Percentiles rank a stretch among this genome's conserved stretches.
phyloP scores from a whole-genome alignment of 2,888 invertebrate species.

The Epinotia brunnichana region DNA sequence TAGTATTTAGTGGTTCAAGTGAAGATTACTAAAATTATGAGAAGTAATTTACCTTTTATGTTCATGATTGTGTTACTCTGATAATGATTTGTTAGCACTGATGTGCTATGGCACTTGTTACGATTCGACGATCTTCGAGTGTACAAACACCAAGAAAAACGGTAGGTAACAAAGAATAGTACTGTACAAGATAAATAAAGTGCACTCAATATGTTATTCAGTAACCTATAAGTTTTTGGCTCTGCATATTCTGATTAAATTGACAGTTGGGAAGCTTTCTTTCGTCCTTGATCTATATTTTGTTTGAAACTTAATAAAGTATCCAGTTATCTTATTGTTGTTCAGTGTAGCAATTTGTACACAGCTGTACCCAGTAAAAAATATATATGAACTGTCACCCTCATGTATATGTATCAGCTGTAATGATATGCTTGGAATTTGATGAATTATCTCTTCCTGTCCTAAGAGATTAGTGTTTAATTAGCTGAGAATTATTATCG shows the following conservation, averaged over 20 bases:
- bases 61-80: conserved; percentile 77
- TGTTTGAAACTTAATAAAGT: conserved; percentile 8
- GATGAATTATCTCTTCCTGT: neutral
- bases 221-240: conserved; percentile 35
- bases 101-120: conserved; percentile 83
- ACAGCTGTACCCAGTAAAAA: conserved; percentile 20
- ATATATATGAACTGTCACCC: neutral
- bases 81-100: conserved; percentile 76
- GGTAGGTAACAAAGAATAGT: conserved; percentile 67
- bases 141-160: conserved; percentile 81
- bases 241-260: conserved; percentile 33
- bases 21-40: conserved; percentile 66
- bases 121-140: conserved; percentile 81
- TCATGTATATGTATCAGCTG: neutral
- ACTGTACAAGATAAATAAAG: conserved; percentile 15
- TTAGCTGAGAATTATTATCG: neutral
- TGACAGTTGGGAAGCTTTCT: conserved; percentile 49
- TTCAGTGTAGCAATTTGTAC: conserved; percentile 1
- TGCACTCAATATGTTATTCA: conserved; percentile 30
- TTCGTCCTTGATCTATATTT: conserved; percentile 46
- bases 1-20: conserved; percentile 65
- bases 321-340: neutral
- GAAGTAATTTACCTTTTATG: conserved; percentile 73
- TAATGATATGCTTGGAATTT: neutral
- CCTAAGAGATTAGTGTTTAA: neutral